Evolutionary conservation across 35 echinoderm and acorn worm genomes (phyloP).

Genomic region (Antedon bifida): DNA sequence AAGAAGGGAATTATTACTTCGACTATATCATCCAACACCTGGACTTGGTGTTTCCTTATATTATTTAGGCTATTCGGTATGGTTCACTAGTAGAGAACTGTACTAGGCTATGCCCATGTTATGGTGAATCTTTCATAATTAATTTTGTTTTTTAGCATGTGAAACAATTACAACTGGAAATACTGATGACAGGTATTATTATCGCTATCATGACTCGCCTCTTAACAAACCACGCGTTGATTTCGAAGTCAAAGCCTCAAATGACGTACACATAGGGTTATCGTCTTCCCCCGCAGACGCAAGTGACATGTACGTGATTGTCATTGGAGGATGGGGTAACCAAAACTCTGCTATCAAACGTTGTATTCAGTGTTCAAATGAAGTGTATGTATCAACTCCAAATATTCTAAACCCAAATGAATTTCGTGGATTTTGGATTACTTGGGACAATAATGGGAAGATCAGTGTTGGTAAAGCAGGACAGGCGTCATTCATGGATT

Average conservation of each 20-base stretch:
- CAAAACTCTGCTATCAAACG: slow-evolving; percentile 32
- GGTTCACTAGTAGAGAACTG: no score
- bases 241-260: slow-evolving; percentile 53
- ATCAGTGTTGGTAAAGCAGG: slow-evolving; percentile 44
- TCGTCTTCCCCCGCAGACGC: slow-evolving; percentile 10
- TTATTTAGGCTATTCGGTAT: no score
- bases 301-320: slow-evolving; percentile 47
- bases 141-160: no score
- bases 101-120: no score
- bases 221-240: slow-evolving; percentile 17
- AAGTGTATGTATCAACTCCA: slow-evolving; percentile 20
- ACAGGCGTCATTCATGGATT: slow-evolving; percentile 36
- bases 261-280: slow-evolving; percentile 55
- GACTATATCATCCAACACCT: no score
- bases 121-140: no score
- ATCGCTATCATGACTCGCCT: slow-evolving; percentile 40
- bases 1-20: no score
- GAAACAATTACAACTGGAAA: not conserved
- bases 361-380: slow-evolving; percentile 16
- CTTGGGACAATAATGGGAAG: slow-evolving; percentile 29
- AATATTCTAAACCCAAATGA: slow-evolving; percentile 32
- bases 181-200: slow-evolving; percentile 30
- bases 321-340: slow-evolving; percentile 63
- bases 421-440: slow-evolving; percentile 57
- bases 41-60: no score